Conservation (phyloP, 2,888 invertebrate species). For the Epistrophe eligans region DNA sequence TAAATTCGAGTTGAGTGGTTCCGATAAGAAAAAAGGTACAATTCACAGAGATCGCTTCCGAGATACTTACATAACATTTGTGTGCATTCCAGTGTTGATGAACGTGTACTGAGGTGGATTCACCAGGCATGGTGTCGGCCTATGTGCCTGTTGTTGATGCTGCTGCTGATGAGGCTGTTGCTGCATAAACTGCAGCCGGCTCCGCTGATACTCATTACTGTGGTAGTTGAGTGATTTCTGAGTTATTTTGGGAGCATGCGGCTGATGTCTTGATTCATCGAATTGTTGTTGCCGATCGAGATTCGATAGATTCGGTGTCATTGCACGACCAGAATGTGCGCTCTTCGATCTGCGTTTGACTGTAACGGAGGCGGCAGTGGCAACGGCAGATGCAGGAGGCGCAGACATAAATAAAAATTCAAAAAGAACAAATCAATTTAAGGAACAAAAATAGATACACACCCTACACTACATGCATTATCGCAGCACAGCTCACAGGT, state of each 20-base stretch:
- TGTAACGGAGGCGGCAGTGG: slow-evolving; percentile 56
- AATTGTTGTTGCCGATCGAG: slow-evolving; percentile 77
- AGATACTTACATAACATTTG: slow-evolving; percentile 83
- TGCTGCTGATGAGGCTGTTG: slow-evolving; percentile 75
- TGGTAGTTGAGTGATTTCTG: slow-evolving; percentile 84
- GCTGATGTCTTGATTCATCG: slow-evolving; percentile 73
- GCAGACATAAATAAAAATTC: slow-evolving; percentile 33
- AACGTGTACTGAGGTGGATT: slow-evolving; percentile 80
- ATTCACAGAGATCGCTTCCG: slow-evolving; percentile 7
- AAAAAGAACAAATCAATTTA: slow-evolving; percentile 35
- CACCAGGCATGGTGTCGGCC: slow-evolving; percentile 76
- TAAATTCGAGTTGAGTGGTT: slow-evolving; percentile 22
- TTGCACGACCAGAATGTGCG: slow-evolving; percentile 82
- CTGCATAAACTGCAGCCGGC: slow-evolving; percentile 82
- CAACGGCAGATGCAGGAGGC: slow-evolving; percentile 16
- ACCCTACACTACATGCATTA: not conserved
- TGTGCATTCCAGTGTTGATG: slow-evolving; percentile 82
- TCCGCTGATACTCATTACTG: slow-evolving; percentile 82
- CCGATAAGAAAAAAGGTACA: slow-evolving; percentile 9
- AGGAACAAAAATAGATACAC: slow-evolving; percentile 62
- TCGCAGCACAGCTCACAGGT: not conserved
- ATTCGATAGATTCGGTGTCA: slow-evolving; percentile 79
- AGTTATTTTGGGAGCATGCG: slow-evolving; percentile 81
- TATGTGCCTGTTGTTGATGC: slow-evolving; percentile 73
- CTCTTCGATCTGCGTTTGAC: slow-evolving; percentile 84